Conservation (phyloP, 2,888 invertebrate species). For the Aspidiotus destructor region DNA sequence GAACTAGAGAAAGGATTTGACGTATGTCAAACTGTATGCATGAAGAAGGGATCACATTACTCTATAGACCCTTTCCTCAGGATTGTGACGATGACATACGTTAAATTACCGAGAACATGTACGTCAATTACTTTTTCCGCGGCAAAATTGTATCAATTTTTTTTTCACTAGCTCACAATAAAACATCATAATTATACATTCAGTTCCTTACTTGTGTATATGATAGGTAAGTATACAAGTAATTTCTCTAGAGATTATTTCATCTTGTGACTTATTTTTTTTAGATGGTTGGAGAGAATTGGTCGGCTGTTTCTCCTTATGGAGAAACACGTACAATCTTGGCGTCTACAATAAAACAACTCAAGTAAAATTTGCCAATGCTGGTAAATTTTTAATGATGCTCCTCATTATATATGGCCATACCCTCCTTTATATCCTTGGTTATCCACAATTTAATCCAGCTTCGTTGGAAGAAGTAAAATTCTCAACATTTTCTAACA, state of each 20-base stretch:
- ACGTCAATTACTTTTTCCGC: too few relatives aligned
- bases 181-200: too few relatives aligned
- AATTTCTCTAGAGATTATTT: neutral
- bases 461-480: slow-evolving; percentile 24
- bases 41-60: too few relatives aligned
- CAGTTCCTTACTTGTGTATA: too few relatives aligned
- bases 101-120: too few relatives aligned
- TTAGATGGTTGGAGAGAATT: slow-evolving; percentile 28
- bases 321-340: slow-evolving; percentile 27
- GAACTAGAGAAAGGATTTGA: too few relatives aligned
- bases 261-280: slow-evolving; percentile 7
- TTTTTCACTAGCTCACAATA: too few relatives aligned
- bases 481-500: neutral
- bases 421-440: slow-evolving; percentile 31
- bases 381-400: slow-evolving; percentile 35
- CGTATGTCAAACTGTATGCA: too few relatives aligned
- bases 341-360: slow-evolving; percentile 26
- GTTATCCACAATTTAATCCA: slow-evolving; percentile 29
- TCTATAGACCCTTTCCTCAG: too few relatives aligned
- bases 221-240: too few relatives aligned
- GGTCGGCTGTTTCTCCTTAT: slow-evolving; percentile 19
- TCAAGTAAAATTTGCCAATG: slow-evolving; percentile 30
- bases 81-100: too few relatives aligned
- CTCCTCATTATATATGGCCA: slow-evolving; percentile 35
- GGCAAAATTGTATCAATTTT: too few relatives aligned